Percentiles rank a stretch among this genome's conserved stretches.
These are phyloP conservation scores for Periophthalmodon schlosseri DNA, from an alignment of 2,113 vertebrate species.

Conservation along the genomic window DNA sequence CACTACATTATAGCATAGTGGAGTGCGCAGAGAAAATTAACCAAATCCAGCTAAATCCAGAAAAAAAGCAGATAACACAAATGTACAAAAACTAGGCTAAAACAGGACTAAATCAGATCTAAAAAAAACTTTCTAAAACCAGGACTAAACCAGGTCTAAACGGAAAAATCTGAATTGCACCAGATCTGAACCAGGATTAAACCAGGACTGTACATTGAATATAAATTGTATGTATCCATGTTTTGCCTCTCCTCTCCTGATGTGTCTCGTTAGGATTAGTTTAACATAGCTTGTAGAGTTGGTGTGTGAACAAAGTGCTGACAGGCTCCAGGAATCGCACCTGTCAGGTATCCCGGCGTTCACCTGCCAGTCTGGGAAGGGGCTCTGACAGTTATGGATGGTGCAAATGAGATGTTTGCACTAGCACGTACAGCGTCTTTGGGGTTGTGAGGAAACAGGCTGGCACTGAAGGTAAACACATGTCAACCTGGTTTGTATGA, in stretches of 20 bases:
- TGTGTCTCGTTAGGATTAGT: background rate
- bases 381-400: conserved; percentile 54
- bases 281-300: background rate
- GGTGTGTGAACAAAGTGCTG: conserved; percentile 38
- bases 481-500: background rate
- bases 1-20: too few relatives aligned
- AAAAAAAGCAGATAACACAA: too few relatives aligned
- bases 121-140: background rate
- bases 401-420: conserved; percentile 50
- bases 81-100: background rate
- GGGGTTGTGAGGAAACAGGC: conserved; percentile 17
- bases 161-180: too few relatives aligned
- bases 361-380: conserved; percentile 48
- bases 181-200: background rate
- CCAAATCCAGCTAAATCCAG: too few relatives aligned
- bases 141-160: background rate
- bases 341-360: conserved; percentile 47
- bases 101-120: background rate
- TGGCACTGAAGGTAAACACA: background rate
- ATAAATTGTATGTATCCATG: background rate
- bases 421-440: conserved; percentile 11
- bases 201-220: background rate
- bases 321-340: conserved; percentile 51
- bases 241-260: background rate
- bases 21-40: too few relatives aligned